phyloP scores from a whole-genome alignment of 2,797 vertebrate species.

The Phataginus tetradactyla region DNA sequence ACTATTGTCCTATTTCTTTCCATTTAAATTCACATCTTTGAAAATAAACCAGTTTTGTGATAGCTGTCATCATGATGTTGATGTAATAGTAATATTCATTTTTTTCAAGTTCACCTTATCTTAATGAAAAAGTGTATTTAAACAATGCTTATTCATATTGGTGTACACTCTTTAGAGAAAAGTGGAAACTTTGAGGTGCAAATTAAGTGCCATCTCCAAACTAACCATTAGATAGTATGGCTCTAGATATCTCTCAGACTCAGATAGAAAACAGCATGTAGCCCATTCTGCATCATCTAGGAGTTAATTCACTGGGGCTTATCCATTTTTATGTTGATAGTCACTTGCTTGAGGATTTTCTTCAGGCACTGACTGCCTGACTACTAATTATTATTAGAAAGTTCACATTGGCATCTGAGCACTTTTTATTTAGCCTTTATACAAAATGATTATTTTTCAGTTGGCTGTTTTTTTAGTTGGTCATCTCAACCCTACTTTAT shows the following conservation, averaged over 20 bases:
- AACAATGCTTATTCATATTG: slow-evolving; percentile 10
- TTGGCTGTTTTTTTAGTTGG: not conserved
- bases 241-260: not conserved
- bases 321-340: not conserved
- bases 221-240: not conserved
- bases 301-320: not conserved
- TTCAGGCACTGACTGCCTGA: not conserved
- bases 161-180: slow-evolving; percentile 22
- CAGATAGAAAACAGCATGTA: not conserved
- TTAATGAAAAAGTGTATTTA: not conserved
- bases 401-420: not conserved
- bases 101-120: not conserved
- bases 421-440: not conserved
- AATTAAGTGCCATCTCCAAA: not conserved
- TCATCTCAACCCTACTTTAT: not conserved
- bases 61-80: not conserved
- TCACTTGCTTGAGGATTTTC: not conserved
- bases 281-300: not conserved
- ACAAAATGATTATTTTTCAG: not conserved
- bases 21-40: slow-evolving; percentile 18
- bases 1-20: not conserved
- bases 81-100: not conserved
- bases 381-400: not conserved
- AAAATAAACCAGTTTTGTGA: slow-evolving; percentile 2
- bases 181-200: not conserved